These are phyloP conservation scores for Cyphomyrus discorhynchus DNA, from an alignment of 2,113 vertebrate species.

Conservation along the genomic window DNA sequence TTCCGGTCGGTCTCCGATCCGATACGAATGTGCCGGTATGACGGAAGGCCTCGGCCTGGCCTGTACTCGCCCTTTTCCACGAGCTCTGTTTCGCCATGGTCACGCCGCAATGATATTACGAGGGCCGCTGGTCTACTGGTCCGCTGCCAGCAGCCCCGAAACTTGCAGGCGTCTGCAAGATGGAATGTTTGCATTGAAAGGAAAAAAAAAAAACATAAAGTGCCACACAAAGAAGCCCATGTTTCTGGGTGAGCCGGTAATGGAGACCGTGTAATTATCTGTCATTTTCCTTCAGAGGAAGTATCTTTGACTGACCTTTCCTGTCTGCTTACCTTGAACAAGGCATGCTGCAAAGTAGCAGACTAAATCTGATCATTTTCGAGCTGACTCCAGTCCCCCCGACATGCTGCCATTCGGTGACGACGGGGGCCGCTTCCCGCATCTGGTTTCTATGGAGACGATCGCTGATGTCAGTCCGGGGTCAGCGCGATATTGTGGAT, in stretches of 20 bases:
- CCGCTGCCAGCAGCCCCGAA: neutral
- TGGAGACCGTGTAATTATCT: neutral
- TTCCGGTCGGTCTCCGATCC: neutral
- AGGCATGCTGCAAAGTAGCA: neutral
- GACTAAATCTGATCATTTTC: neutral
- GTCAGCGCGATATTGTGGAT: constrained; percentile 28
- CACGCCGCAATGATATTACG: neutral
- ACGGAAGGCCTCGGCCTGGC: neutral
- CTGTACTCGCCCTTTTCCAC: neutral
- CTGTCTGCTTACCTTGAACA: no score
- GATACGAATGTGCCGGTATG: neutral
- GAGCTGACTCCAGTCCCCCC: constrained; percentile 2
- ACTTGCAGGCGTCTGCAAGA: neutral
- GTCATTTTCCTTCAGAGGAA: neutral
- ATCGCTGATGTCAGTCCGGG: constrained; percentile 19
- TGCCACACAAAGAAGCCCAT: neutral
- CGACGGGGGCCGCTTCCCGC: constrained; percentile 41
- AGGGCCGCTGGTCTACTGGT: neutral
- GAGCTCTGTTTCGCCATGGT: neutral
- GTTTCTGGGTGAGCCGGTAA: neutral
- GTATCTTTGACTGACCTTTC: neutral
- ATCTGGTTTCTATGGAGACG: constrained; percentile 58
- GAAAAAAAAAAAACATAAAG: neutral
- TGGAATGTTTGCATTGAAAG: neutral
- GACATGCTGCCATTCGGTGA: constrained; percentile 17